Percentiles rank a stretch among this genome's conserved stretches.
Conservation (phyloP, 2,113 vertebrate species). For the Pelecanoides urinatrix region DNA sequence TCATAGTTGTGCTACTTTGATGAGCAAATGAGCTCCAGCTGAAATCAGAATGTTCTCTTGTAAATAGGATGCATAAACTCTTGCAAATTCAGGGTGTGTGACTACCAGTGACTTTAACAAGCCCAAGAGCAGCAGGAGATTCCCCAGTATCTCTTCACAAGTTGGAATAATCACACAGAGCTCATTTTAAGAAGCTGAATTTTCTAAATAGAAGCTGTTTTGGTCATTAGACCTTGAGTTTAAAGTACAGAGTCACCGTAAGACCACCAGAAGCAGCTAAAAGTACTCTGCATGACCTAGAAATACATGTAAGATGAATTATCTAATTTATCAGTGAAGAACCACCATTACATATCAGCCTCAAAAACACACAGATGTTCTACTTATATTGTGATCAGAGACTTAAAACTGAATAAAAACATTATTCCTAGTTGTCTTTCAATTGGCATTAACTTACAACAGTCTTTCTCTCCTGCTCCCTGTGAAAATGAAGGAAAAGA, state of each 20-base stretch:
- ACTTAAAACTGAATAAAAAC: background rate
- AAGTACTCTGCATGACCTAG: background rate
- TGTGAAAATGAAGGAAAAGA: background rate
- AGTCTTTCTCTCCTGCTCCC: background rate
- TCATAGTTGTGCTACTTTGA: slow-evolving; percentile 19
- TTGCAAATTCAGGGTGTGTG: slow-evolving; percentile 7
- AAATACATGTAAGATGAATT: background rate
- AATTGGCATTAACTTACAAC: background rate
- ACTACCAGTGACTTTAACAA: slow-evolving; percentile 25
- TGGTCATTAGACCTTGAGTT: background rate
- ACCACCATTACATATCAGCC: background rate
- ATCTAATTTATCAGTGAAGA: background rate
- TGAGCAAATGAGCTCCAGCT: slow-evolving; percentile 41
- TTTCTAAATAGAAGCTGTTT: slow-evolving; percentile 21
- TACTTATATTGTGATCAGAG: background rate
- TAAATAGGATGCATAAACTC: slow-evolving; percentile 35
- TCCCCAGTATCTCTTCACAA: background rate
- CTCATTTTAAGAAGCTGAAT: slow-evolving; percentile 20
- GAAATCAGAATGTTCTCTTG: slow-evolving; percentile 65
- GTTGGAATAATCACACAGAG: slow-evolving; percentile 32
- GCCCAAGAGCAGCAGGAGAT: slow-evolving; percentile 30
- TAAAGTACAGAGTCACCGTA: background rate
- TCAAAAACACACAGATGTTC: background rate
- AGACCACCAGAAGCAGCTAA: background rate
- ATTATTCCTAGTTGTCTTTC: background rate